Conservation (phyloP, 2,113 vertebrate genomes). For the Anser brachyrhynchus region DNA sequence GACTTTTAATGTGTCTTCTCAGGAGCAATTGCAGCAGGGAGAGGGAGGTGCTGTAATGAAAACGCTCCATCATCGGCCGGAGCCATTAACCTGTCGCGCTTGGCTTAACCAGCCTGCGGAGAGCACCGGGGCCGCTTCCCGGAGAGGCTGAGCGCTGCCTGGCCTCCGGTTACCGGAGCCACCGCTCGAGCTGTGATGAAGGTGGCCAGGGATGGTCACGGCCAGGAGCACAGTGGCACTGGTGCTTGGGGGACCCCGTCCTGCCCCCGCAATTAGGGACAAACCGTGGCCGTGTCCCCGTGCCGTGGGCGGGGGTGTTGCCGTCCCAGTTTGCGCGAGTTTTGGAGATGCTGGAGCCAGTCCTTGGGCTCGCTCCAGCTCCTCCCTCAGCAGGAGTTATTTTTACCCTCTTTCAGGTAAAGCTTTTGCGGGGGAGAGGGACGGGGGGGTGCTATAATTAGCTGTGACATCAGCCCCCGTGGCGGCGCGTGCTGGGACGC, state of each 20-base stretch:
- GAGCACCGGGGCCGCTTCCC: not conserved
- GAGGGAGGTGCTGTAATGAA: slow-evolving; percentile 35
- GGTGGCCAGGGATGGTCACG: not conserved
- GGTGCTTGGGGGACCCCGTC: rapidly evolving
- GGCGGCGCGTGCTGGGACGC: not conserved
- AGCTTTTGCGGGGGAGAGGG: slow-evolving; percentile 29
- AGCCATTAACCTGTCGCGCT: slow-evolving; percentile 6
- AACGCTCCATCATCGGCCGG: slow-evolving; percentile 29
- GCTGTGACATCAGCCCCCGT: slow-evolving; percentile 41
- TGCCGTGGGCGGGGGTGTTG: not conserved
- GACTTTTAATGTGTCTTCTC: not conserved
- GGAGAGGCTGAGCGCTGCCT: rapidly evolving
- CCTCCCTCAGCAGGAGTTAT: slow-evolving; percentile 46
- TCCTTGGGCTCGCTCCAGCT: slow-evolving; percentile 27
- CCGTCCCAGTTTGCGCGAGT: not conserved
- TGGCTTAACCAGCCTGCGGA: not conserved
- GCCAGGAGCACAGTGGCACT: not conserved
- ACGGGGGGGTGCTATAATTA: slow-evolving; percentile 59
- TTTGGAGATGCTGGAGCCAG: slow-evolving; percentile 31
- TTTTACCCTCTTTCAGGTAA: slow-evolving; percentile 69
- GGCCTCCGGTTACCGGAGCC: not conserved
- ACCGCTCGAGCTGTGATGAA: not conserved
- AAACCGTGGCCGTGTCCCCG: rapidly evolving
- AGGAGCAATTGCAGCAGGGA: slow-evolving; percentile 1
- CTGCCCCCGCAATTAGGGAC: rapidly evolving